Conservation (phyloP, 2,888 invertebrate species). For the Tridacna crocea region DNA sequence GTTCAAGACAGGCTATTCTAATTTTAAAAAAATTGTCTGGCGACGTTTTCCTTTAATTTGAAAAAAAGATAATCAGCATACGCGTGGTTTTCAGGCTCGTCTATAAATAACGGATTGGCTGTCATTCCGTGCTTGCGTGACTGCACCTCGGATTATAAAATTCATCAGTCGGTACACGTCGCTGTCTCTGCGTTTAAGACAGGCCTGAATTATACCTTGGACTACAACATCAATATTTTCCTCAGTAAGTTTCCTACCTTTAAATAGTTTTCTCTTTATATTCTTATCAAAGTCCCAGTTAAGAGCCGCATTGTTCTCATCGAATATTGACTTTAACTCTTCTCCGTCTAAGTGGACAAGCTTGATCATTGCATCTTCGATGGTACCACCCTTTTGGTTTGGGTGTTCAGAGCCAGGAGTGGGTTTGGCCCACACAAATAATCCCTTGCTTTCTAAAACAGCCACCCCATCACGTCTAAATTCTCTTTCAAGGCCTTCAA, state of each 20-base stretch:
- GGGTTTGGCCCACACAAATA: conserved; percentile 11
- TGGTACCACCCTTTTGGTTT: conserved; percentile 6
- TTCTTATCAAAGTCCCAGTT: no score
- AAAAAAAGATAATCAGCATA: no score
- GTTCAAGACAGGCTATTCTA: no score
- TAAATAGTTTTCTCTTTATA: conserved; percentile 5
- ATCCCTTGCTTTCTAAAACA: neutral
- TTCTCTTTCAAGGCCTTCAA: no score
- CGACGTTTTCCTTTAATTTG: no score
- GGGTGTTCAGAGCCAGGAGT: no score
- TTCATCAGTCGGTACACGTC: neutral
- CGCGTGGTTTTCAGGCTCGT: no score
- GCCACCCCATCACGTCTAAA: no score
- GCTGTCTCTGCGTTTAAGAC: neutral
- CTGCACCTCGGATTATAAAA: neutral
- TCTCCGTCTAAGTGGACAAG: neutral
- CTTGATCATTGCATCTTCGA: conserved; percentile 1
- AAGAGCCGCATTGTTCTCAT: no score
- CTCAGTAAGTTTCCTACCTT: neutral
- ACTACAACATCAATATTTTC: conserved; percentile 7
- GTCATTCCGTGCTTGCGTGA: no score
- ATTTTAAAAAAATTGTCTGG: no score
- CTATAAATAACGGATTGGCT: no score
- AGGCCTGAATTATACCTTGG: neutral
- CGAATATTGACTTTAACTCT: neutral